These are phyloP conservation scores for Arremon aurantiirostris DNA, from an alignment of 2,797 vertebrate species.

Conservation along the genomic window DNA sequence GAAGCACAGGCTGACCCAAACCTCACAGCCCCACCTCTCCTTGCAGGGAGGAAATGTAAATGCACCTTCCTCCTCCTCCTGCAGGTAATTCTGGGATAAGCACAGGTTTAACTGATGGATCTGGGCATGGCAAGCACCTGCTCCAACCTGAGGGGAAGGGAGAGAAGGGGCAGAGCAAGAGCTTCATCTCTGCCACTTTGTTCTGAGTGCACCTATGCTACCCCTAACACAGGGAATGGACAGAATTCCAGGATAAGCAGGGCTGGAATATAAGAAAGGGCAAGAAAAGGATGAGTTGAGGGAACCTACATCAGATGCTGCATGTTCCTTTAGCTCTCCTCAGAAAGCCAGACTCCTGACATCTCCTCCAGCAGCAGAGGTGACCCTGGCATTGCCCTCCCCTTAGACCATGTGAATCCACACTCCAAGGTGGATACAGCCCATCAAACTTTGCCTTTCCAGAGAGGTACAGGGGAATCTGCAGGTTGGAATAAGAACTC, in stretches of 20 bases:
- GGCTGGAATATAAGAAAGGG: background rate
- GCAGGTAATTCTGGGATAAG: background rate
- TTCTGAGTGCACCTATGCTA: background rate
- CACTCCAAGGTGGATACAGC: background rate
- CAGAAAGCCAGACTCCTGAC: background rate
- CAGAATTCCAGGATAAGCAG: background rate
- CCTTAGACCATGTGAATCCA: background rate
- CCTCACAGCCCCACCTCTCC: background rate
- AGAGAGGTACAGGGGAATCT: rapidly evolving
- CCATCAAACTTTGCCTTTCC: background rate
- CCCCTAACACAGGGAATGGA: rapidly evolving
- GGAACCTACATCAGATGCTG: background rate
- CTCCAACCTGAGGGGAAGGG: background rate
- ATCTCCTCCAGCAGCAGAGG: background rate
- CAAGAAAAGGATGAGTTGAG: background rate
- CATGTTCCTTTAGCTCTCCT: background rate
- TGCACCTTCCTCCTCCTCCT: rapidly evolving
- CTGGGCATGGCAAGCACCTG: background rate
- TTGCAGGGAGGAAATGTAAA: background rate
- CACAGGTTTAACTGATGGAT: background rate
- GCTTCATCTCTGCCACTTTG: background rate
- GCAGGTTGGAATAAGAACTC: background rate
- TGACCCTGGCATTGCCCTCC: background rate
- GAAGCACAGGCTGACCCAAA: background rate
- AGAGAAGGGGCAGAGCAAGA: background rate